These are phyloP conservation scores for Nibea albiflora DNA, from an alignment of 2,113 vertebrate species.

Conservation along the genomic window DNA sequence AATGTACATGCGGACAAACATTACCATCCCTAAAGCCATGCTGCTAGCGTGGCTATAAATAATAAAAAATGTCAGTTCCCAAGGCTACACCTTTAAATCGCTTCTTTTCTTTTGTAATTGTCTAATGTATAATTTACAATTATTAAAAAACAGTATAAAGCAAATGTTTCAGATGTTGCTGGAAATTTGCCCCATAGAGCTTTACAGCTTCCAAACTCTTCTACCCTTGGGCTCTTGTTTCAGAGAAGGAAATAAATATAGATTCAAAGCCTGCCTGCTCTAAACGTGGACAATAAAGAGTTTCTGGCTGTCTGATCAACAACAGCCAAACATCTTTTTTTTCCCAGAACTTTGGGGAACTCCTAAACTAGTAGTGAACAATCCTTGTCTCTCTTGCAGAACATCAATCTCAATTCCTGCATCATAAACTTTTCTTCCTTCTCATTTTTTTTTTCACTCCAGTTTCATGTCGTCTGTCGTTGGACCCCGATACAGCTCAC, in stretches of 20 bases:
- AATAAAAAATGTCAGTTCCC: neutral
- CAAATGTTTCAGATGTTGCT: neutral
- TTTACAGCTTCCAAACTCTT: no score
- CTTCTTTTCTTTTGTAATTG: neutral
- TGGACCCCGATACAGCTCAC: slow-evolving; percentile 78
- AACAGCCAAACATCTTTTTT: neutral
- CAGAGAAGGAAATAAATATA: no score
- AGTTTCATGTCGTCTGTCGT: slow-evolving; percentile 71
- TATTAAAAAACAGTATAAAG: neutral
- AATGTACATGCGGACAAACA: neutral
- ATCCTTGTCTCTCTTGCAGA: neutral
- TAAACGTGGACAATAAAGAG: no score
- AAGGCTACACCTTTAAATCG: neutral
- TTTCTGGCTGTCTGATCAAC: neutral
- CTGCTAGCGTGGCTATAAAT: neutral
- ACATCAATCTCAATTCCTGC: neutral
- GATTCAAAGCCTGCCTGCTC: no score
- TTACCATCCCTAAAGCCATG: neutral
- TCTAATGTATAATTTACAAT: no score
- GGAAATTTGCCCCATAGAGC: neutral
- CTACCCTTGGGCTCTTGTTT: no score
- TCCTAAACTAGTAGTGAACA: no score
- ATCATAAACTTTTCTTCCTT: neutral
- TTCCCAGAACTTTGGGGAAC: no score
- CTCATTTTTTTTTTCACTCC: neutral